These are phyloP conservation scores for Eriocheir sinensis DNA, from an alignment of 1,140 invertebrate genomes.

Conservation along the genomic window DNA sequence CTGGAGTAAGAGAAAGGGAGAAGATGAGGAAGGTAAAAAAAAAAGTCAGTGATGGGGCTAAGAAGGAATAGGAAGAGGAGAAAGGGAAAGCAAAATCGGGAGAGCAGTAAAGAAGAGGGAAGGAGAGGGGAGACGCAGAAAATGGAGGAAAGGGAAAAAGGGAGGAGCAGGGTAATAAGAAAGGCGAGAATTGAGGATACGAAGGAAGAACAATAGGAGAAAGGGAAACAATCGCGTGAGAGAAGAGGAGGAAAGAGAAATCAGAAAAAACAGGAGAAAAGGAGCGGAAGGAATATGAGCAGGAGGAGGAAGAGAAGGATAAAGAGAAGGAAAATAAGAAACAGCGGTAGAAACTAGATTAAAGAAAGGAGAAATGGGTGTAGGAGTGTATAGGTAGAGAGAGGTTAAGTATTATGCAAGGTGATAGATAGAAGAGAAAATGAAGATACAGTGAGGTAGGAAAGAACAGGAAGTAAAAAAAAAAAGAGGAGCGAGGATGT, in stretches of 20 bases:
- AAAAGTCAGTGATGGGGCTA: neutral
- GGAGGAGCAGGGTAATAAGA: neutral
- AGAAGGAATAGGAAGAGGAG: neutral
- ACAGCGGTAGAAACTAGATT: no score
- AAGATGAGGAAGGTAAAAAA: neutral
- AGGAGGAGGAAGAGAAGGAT: no score
- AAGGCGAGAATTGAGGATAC: neutral
- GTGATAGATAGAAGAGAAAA: no score
- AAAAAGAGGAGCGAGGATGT: neutral
- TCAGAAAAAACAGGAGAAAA: neutral
- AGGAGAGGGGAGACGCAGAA: neutral
- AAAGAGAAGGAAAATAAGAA: no score
- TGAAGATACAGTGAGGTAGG: no score
- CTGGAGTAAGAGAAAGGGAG: neutral
- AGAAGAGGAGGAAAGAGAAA: constrained; percentile 11
- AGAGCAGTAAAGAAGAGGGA: neutral
- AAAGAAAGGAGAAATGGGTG: no score
- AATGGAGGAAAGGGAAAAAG: neutral
- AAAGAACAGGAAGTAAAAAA: no score
- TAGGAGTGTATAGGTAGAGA: no score
- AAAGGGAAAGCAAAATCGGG: neutral
- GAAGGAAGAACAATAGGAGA: neutral
- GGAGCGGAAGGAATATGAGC: no score
- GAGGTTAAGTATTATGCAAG: no score
- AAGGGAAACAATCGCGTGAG: neutral